Base-by-base conservation (phyloP, 1,140 invertebrate genomes). In the Cydia strobilella region DNA sequence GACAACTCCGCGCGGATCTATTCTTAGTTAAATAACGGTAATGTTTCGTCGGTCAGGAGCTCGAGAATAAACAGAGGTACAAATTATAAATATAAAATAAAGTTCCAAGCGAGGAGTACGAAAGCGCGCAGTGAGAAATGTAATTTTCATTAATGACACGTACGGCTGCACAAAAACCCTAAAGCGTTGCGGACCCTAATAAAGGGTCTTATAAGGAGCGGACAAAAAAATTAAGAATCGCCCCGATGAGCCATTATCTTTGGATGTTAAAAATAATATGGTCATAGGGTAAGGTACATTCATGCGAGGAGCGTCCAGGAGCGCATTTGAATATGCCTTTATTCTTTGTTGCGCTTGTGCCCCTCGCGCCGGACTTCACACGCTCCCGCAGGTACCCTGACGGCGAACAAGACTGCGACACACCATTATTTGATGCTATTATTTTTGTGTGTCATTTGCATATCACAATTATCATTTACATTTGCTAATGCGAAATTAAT, bases 241-340 rank as follows among this genome's bases (percentile, higher is more conserved):
- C 89, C 88, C 90, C 90, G 91, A 92, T 93, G 85, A 86, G 86
- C 89, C 84, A 91, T 93, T 93, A 93, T 93, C 91, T 91, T 91
- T 78, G 83, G 81, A 91, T 87, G 90, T 90, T 93, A 93, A 88
- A 93, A 93, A 93, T 93, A 93, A 91, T 92, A 90, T 89, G 91
- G 90, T 89, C 90, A 91, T 91, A 90, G 90, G 88, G 90, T 88
- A 87, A 86, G 87, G 88, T 80, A 91, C 86, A 91, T 91, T 93
- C 91, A 91, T 90, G 87, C 87, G 86, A 87, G 88, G 84, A 84
- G 78, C 87, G 91, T 93, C 91, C 90, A 93, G 82, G 88, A 90
- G 91, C 84, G 87, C 82, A 90, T 90, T 90, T 89, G 88, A 92
- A 92, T 92, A 90, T 86, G 78, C 73, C 82, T 82, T 90, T 89